phyloP scores from a whole-genome alignment of 2,113 vertebrate species.

The Sceloporus tristichus region DNA sequence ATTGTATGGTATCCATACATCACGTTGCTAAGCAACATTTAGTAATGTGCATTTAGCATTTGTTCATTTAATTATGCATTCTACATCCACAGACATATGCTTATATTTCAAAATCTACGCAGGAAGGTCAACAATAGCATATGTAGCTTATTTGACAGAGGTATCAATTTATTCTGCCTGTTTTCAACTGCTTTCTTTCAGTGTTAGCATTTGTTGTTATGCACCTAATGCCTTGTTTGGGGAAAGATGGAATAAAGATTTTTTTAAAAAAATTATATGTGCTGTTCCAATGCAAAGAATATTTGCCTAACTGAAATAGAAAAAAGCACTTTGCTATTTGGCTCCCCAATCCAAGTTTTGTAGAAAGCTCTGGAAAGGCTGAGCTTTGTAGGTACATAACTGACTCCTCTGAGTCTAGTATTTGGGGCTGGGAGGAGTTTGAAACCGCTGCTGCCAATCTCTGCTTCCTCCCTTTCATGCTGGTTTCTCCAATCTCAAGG shows the following conservation, averaged over 20 bases:
- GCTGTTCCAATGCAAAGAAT: not conserved
- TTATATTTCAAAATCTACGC: accelerated
- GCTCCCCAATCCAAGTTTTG: not conserved
- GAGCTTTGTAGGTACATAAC: not conserved
- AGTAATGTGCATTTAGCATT: not conserved
- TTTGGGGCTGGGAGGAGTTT: too few species aligned
- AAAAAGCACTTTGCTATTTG: not conserved
- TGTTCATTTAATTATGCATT: not conserved
- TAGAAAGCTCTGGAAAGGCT: not conserved
- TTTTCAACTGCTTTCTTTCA: not conserved
- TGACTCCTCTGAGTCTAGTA: too few species aligned
- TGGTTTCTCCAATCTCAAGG: too few species aligned
- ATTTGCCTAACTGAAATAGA: too few species aligned
- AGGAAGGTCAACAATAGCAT: accelerated
- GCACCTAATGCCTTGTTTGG: not conserved
- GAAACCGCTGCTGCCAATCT: too few species aligned
- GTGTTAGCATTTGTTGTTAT: not conserved
- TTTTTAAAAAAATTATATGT: not conserved
- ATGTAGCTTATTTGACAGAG: not conserved
- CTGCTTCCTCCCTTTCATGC: too few species aligned
- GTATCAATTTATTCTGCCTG: accelerated
- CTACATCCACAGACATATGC: accelerated
- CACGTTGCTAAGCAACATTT: conserved; percentile 40
- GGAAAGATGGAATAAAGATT: not conserved
- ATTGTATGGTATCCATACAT: conserved; percentile 33